Conservation (phyloP, 2,797 vertebrate species). For the Prionace glauca region DNA sequence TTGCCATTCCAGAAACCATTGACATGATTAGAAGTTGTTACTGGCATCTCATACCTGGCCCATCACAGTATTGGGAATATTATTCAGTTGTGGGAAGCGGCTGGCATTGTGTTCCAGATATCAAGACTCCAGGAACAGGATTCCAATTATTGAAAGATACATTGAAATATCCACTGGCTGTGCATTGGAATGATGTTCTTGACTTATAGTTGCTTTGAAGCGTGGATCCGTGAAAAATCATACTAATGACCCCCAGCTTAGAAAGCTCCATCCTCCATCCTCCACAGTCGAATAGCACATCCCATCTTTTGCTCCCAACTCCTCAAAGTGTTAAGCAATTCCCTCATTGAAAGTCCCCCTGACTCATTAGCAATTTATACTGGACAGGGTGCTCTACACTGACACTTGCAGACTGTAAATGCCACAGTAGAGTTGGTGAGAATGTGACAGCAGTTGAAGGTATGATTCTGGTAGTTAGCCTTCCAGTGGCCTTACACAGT, state of each 20-base stretch:
- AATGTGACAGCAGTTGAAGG: slow-evolving; percentile 33
- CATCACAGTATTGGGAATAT: neutral
- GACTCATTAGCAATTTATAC: neutral
- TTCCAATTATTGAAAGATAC: neutral
- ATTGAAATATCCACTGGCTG: neutral
- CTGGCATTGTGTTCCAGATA: neutral
- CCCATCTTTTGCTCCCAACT: neutral
- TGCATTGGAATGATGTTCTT: neutral
- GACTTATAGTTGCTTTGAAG: neutral
- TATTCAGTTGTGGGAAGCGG: neutral
- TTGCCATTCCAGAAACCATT: neutral
- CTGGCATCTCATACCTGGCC: neutral
- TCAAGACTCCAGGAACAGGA: neutral
- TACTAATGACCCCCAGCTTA: neutral
- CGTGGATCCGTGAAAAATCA: neutral
- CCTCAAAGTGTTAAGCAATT: too few species aligned
- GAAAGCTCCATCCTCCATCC: neutral
- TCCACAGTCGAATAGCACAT: neutral
- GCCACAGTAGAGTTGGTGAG: slow-evolving; percentile 35
- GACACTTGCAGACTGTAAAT: neutral
- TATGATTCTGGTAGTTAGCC: slow-evolving; percentile 38
- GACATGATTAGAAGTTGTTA: neutral
- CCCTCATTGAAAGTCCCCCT: neutral
- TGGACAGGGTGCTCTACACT: neutral
- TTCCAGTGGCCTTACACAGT: slow-evolving; percentile 20